These are phyloP conservation scores for Drusus annulatus DNA, from an alignment of 1,140 invertebrate genomes.

Conservation along the genomic window DNA sequence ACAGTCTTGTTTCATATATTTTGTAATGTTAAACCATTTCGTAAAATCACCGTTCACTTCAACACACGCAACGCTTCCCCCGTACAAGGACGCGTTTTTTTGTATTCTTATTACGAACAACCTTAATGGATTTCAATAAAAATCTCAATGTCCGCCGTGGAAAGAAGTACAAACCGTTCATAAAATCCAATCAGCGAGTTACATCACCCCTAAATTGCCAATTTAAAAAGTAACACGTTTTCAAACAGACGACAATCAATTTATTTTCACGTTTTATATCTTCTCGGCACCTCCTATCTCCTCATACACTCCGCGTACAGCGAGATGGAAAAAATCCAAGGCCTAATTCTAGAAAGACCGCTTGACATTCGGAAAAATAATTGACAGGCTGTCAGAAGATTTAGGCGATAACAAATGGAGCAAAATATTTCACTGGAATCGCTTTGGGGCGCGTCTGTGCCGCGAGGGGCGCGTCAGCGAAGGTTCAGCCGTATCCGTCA, in stretches of 20 bases:
- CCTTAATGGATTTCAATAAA: too few species aligned
- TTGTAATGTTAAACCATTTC: too few species aligned
- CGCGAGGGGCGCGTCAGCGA: too few species aligned
- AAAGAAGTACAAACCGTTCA: too few species aligned
- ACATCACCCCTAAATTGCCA: slow-evolving; percentile 18
- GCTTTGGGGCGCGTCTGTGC: neutral
- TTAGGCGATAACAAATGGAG: slow-evolving; percentile 48
- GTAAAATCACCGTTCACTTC: too few species aligned
- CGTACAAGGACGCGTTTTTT: too few species aligned
- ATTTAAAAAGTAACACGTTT: slow-evolving; percentile 32
- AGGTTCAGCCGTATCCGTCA: too few species aligned
- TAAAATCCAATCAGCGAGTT: slow-evolving; percentile 1
- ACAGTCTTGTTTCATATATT: too few species aligned
- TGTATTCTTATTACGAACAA: too few species aligned
- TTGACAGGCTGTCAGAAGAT: slow-evolving; percentile 55
- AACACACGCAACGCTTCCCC: too few species aligned
- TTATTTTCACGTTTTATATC: slow-evolving; percentile 26
- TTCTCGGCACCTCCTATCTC: neutral
- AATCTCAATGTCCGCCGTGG: too few species aligned
- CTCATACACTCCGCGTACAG: neutral
- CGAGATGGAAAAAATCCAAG: slow-evolving; percentile 35
- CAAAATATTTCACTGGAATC: slow-evolving; percentile 8
- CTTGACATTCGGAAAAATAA: slow-evolving; percentile 52
- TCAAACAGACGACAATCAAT: slow-evolving; percentile 38
- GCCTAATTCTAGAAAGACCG: slow-evolving; percentile 41